A percentile compares a stretch with the other conserved stretches of the same genome.
Conservation (phyloP, 2,797 vertebrate species). For the Garrulus glandarius region DNA sequence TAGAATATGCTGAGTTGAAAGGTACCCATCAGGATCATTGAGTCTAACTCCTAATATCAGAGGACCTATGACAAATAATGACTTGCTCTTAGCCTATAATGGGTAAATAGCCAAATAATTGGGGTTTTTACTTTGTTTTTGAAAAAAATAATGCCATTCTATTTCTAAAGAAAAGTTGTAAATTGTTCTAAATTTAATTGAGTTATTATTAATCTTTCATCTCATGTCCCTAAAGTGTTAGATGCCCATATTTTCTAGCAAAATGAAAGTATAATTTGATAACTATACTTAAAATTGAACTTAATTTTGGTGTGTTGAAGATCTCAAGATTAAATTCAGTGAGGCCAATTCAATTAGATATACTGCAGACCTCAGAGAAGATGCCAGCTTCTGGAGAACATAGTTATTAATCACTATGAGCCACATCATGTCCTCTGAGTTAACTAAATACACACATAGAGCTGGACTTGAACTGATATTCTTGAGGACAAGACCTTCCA, state of each 20-base stretch:
- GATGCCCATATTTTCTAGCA: neutral
- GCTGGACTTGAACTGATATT: neutral
- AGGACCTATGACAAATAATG: neutral
- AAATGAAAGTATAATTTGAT: constrained; percentile 34
- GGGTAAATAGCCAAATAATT: neutral
- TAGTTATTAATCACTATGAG: constrained; percentile 25
- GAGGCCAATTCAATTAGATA: constrained; percentile 27
- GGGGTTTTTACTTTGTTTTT: neutral
- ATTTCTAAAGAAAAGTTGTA: neutral
- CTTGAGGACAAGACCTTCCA: neutral
- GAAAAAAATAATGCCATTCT: neutral
- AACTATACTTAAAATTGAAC: constrained; percentile 26
- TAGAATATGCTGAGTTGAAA: neutral
- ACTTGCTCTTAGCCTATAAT: neutral
- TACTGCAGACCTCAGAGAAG: neutral
- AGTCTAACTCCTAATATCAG: neutral
- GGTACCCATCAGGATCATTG: neutral
- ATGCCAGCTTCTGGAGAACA: constrained; percentile 36
- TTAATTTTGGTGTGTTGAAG: constrained; percentile 37
- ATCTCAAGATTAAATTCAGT: constrained; percentile 46
- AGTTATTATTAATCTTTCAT: neutral
- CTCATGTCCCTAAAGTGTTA: neutral
- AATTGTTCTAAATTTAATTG: neutral
- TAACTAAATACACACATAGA: constrained; percentile 15
- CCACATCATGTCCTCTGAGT: constrained; percentile 1